These are phyloP conservation scores for Sinonovacula constricta DNA, from an alignment of 1,140 invertebrate genomes.

Conservation along the genomic window DNA sequence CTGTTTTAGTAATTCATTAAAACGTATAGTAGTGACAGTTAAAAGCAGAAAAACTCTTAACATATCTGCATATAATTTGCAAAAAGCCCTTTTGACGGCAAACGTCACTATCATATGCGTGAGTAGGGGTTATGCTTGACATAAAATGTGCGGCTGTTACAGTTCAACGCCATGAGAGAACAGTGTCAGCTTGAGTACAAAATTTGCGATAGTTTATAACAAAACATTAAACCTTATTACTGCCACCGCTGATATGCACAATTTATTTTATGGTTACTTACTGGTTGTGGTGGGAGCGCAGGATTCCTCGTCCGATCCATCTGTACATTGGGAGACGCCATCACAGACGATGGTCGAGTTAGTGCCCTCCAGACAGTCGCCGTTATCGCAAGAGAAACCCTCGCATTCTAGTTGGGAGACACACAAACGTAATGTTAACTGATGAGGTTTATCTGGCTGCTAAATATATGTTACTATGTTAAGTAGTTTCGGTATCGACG, in stretches of 20 bases:
- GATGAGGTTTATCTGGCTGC: neutral
- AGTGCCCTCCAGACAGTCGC: neutral
- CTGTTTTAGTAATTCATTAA: neutral
- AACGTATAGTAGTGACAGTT: neutral
- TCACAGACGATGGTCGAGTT: neutral
- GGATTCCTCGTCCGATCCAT: neutral
- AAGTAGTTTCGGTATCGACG: too few relatives aligned
- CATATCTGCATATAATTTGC: neutral
- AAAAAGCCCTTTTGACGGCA: neutral
- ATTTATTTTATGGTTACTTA: neutral
- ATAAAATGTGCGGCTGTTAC: neutral
- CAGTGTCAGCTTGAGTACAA: neutral
- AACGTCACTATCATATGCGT: neutral
- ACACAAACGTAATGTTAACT: neutral
- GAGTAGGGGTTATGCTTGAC: neutral
- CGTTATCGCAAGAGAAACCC: neutral
- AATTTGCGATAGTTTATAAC: neutral
- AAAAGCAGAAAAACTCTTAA: neutral
- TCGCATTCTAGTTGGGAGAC: neutral
- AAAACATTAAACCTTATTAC: neutral
- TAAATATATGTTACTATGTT: too few relatives aligned
- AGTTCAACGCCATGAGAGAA: neutral
- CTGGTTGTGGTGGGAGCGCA: neutral
- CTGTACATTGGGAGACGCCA: neutral
- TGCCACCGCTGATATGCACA: too few relatives aligned